Conservation (phyloP, 1,140 invertebrate genomes). For the Mycetomoellerius zeteki region DNA sequence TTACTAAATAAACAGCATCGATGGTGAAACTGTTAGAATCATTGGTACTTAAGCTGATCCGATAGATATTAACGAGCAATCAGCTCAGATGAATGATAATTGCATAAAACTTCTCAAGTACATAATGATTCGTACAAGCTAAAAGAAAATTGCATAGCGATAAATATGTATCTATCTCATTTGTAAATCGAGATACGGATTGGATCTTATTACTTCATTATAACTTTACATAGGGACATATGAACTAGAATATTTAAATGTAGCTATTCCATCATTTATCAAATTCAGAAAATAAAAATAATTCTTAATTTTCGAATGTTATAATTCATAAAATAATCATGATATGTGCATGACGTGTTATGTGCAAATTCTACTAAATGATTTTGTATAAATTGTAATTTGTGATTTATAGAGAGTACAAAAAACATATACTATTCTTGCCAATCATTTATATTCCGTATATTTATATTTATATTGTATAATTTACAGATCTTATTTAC, state of each 20-base stretch:
- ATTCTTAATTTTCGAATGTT: constrained; percentile 4
- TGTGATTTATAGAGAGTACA: not conserved
- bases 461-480: not conserved
- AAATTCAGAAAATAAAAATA: not conserved
- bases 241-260: not conserved
- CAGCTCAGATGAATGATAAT: not conserved
- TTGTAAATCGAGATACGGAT: not conserved
- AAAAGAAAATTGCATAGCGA: not conserved
- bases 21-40: constrained; percentile 15
- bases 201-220: not conserved
- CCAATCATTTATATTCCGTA: not conserved
- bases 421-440: not conserved
- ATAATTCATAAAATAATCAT: not conserved
- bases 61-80: not conserved
- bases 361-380: not conserved
- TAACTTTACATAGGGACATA: not conserved
- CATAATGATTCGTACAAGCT: not conserved
- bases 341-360: not conserved
- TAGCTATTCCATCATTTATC: not conserved
- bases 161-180: not conserved
- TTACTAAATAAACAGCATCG: constrained; percentile 29
- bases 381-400: not conserved
- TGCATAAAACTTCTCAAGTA: not conserved
- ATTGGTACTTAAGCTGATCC: not conserved
- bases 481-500: constrained; percentile 2